Evolutionary conservation across 2,888 invertebrate genomes (phyloP).

Genomic region (Catocala nupta): DNA sequence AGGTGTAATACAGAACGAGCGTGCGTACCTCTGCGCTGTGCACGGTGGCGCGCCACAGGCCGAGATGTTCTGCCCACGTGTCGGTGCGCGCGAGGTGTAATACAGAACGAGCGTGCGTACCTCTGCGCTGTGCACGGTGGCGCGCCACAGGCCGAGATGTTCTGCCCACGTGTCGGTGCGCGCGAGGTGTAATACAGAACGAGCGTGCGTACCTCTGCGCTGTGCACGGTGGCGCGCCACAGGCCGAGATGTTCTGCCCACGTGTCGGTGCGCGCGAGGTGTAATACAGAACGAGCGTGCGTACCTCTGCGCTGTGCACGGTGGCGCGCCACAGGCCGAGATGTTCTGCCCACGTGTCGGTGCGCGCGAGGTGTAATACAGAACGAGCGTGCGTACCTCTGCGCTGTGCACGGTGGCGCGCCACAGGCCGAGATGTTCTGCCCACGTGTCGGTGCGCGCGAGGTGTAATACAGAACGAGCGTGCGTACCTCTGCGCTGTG

Average conservation of each 20-base stretch:
- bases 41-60: conserved; percentile 95
- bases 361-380: neutral
- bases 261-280: no score
- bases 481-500: no score
- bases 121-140: no score
- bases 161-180: no score
- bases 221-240: no score
- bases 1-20: neutral
- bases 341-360: neutral
- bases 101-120: no score
- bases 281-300: no score
- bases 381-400: conserved; percentile 84
- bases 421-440: conserved; percentile 96
- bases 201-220: no score
- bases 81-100: conserved; percentile 93
- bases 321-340: conserved; percentile 9
- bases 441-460: conserved; percentile 95
- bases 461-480: conserved; percentile 91
- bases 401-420: conserved; percentile 94
- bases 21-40: conserved; percentile 92
- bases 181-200: no score
- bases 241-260: no score
- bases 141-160: neutral
- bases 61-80: conserved; percentile 96
- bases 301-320: no score